A percentile compares a stretch with the other conserved stretches of the same genome.
Evolutionary conservation across 2,888 invertebrate species (phyloP).

Genomic region (Entomobrya multifasciata): DNA sequence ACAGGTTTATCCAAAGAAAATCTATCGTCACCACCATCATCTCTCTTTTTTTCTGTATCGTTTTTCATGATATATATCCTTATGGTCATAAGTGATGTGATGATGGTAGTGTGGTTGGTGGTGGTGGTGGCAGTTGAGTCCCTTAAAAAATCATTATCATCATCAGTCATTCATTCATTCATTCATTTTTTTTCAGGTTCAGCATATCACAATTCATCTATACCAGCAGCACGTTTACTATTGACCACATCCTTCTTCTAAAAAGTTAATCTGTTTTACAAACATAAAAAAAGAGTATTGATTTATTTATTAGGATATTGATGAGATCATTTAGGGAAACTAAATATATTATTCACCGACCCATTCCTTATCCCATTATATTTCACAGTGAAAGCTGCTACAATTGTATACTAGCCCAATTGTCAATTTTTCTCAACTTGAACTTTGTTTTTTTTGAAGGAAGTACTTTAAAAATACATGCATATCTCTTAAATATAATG

Average conservation of each 20-base stretch:
- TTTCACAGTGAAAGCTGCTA: too few relatives aligned
- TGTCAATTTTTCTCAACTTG: conserved; percentile 6
- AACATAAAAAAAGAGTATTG: conserved; percentile 26
- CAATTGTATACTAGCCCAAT: too few relatives aligned
- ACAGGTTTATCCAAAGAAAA: conserved; percentile 71
- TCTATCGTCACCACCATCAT: conserved; percentile 26
- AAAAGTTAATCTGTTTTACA: not conserved
- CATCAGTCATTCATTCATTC: conserved; percentile 67
- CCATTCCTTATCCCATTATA: not conserved
- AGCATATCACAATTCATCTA: too few relatives aligned
- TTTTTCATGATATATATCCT: not conserved
- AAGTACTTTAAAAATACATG: too few relatives aligned
- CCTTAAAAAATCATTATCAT: conserved; percentile 74
- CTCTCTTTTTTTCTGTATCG: not conserved
- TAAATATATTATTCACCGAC: not conserved
- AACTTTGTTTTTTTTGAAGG: not conserved
- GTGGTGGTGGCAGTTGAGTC: too few relatives aligned
- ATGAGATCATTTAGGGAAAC: conserved; percentile 70
- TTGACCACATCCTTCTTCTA: too few relatives aligned
- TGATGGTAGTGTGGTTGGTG: conserved; percentile 52
- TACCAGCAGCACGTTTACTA: too few relatives aligned
- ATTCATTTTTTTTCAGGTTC: conserved; percentile 47
- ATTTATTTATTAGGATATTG: conserved; percentile 72
- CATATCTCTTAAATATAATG: too few relatives aligned
- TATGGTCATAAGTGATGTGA: not conserved